Evolutionary conservation across 1,140 invertebrate species (phyloP).

Genomic region (Daktulosphaira vitifoliae): DNA sequence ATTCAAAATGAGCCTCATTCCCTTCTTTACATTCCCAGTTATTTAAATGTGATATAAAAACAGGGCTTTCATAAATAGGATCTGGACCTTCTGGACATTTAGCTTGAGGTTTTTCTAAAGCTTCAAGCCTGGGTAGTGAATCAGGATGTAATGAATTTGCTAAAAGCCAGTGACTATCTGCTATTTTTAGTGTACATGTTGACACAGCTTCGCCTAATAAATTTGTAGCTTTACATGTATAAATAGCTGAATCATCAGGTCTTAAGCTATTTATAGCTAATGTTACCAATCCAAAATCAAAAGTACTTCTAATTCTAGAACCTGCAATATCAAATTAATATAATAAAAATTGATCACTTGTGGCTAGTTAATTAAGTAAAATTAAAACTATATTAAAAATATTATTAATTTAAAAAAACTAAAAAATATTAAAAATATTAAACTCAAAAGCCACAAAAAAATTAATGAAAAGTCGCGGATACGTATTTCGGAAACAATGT

Average conservation of each 20-base stretch:
- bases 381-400: neutral
- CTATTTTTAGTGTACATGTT: slow-evolving; percentile 81
- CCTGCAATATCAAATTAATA: slow-evolving; percentile 42
- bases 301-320: slow-evolving; percentile 73
- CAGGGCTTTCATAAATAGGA: slow-evolving; percentile 69
- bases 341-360: neutral
- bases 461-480: too few relatives aligned
- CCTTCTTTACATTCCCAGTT: slow-evolving; percentile 83
- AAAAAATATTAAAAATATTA: neutral
- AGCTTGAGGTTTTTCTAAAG: slow-evolving; percentile 69
- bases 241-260: slow-evolving; percentile 84
- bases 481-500: too few relatives aligned
- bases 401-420: neutral
- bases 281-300: slow-evolving; percentile 89
- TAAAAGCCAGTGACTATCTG: slow-evolving; percentile 72
- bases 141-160: slow-evolving; percentile 85
- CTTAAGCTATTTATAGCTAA: slow-evolving; percentile 78
- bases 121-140: slow-evolving; percentile 74
- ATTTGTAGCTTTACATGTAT: slow-evolving; percentile 87
- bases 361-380: neutral
- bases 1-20: slow-evolving; percentile 88
- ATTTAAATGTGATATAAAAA: slow-evolving; percentile 84
- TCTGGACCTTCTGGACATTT: slow-evolving; percentile 57
- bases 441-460: too few relatives aligned
- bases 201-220: slow-evolving; percentile 83